Evolutionary conservation across 2,797 vertebrate genomes (phyloP).

Genomic region (Catamblyrhynchus diadema): DNA sequence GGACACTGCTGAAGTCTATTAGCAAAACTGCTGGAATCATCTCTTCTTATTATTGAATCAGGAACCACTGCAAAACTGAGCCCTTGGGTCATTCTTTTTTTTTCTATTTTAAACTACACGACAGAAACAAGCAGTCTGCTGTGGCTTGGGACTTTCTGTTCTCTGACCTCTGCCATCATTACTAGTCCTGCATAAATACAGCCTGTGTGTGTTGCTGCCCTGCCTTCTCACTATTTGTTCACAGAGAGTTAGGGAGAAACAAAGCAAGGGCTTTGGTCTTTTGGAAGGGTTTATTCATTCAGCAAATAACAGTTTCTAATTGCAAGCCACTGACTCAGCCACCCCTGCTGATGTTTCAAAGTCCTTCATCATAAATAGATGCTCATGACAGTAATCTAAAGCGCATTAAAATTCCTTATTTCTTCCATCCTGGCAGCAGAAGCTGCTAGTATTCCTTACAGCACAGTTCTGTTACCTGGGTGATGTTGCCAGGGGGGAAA

Average conservation of each 20-base stretch:
- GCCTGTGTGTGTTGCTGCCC: background rate
- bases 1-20: background rate
- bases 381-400: background rate
- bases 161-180: background rate
- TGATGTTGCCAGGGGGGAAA: background rate
- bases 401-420: background rate
- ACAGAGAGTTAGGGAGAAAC: background rate
- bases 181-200: background rate
- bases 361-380: background rate
- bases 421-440: background rate
- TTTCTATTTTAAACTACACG: background rate
- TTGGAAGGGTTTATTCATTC: background rate
- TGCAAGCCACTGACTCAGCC: background rate
- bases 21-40: background rate
- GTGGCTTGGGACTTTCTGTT: background rate
- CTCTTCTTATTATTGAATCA: background rate
- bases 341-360: background rate
- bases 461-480: background rate
- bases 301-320: background rate
- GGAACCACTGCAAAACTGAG: background rate
- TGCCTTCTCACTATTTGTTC: background rate
- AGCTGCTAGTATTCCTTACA: background rate
- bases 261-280: background rate
- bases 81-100: background rate
- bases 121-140: background rate